Base-by-base conservation (phyloP, 1,140 invertebrate genomes). In the Euura lappo region DNA sequence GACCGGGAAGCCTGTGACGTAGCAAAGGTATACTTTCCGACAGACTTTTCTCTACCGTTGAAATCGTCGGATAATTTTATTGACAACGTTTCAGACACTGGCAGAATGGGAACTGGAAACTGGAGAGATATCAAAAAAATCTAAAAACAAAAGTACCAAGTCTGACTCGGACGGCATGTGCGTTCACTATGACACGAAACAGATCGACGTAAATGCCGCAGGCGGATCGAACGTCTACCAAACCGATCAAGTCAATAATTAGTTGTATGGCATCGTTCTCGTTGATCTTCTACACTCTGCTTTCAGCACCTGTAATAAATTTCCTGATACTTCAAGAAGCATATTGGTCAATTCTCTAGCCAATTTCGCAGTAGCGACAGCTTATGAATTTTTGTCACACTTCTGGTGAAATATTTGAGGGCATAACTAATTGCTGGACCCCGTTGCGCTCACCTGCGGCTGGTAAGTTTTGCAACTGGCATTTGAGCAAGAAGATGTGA, bases 1-100 rank as follows among this genome's bases (percentile, higher is more conserved):
- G 46, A 72, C 4, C 47, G 68, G 44, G 67, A 72, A 51, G 45
- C 72, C 44, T 72, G 72, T 69, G 66, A 45, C 28, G 42, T 72
- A 3, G 45, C 72, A 10, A 69, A 68, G 67, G 72, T 72, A 68
- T 8, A 28, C 1, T 28, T 28, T 28, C 8, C 13, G 51, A n/a
- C 4, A 60, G 10, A 28, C 28, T 28, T 28, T 28, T 28, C 28
- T 28, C 28, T 28, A 28, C 28, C 28, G 28, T 60, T 60, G 51
- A 60, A 3, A 60, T 0, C 51, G 3, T 8, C 10, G 51, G 13
- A 60, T 4, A 60, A 60, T 60, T 60, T 11, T 60, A 60, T 60
- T 8, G 8, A 6, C 51, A n/a, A 11, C 0, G 13, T 60, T 60
- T 60, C 51, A 60, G 51, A 4, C 51, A 60, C 51, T 11, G 51